A percentile compares a stretch with the other conserved stretches of the same genome.
These are phyloP conservation scores for Podotricha telesiphe DNA, from an alignment of 2,888 invertebrate genomes.

Conservation along the genomic window DNA sequence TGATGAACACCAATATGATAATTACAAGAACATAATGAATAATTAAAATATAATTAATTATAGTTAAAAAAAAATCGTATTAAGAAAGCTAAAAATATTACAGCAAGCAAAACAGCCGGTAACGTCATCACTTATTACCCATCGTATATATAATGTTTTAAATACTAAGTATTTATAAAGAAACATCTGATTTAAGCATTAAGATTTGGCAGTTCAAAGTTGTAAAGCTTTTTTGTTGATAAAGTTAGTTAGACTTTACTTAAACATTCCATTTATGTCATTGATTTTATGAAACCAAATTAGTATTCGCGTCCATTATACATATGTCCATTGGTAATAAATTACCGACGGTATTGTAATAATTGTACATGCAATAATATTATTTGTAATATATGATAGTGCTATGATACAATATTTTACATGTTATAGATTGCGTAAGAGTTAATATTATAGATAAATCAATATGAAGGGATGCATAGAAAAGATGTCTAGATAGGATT, in stretches of 20 bases:
- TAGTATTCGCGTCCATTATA: slow-evolving; percentile 40
- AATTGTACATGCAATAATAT: slow-evolving; percentile 10
- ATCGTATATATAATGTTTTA: not conserved
- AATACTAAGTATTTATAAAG: not conserved
- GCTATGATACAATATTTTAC: slow-evolving; percentile 26
- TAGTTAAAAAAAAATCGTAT: too few species aligned
- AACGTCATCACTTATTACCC: not conserved
- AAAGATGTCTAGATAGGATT: slow-evolving; percentile 17
- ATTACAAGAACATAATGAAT: not conserved
- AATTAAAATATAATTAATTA: not conserved
- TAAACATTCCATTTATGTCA: slow-evolving; percentile 29
- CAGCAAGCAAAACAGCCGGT: not conserved
- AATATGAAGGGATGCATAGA: slow-evolving; percentile 22
- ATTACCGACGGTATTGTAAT: slow-evolving; percentile 23
- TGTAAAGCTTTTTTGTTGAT: slow-evolving; percentile 1
- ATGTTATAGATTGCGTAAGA: slow-evolving; percentile 32
- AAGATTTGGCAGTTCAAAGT: not conserved
- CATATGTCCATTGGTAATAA: slow-evolving; percentile 14
- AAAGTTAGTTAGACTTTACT: slow-evolving; percentile 2
- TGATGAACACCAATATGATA: not conserved
- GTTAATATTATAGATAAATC: slow-evolving; percentile 4
- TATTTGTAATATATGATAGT: slow-evolving; percentile 16
- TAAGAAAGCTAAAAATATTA: not conserved
- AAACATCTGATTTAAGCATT: not conserved
- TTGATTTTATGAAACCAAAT: slow-evolving; percentile 28